These are phyloP conservation scores for Pollicipes pollicipes DNA, from an alignment of 1,140 invertebrate species.

Conservation along the genomic window DNA sequence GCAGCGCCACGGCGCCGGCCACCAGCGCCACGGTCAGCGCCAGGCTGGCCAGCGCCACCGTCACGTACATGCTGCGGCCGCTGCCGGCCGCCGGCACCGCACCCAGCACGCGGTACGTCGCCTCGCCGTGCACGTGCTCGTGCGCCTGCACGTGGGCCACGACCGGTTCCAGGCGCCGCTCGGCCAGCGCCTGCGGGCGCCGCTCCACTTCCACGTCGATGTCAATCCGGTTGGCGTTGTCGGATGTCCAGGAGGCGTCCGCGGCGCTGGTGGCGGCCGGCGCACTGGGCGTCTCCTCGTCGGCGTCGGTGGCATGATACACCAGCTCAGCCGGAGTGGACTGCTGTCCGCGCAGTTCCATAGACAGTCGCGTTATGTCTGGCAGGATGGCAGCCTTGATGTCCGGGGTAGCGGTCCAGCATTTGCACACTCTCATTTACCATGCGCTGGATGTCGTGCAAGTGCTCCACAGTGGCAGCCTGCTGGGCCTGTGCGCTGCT, in stretches of 20 bases:
- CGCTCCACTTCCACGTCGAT: neutral
- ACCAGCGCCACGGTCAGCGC: constrained; percentile 74
- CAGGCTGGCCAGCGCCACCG: constrained; percentile 63
- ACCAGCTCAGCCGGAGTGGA: constrained; percentile 31
- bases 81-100: constrained; percentile 24
- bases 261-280: neutral
- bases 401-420: constrained; percentile 44
- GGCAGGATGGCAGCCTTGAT: neutral
- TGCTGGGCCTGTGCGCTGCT: constrained; percentile 75
- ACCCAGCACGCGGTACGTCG: neutral
- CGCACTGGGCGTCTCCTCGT: neutral
- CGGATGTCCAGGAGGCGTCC: neutral
- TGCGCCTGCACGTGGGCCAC: neutral
- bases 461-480: constrained; percentile 61
- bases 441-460: constrained; percentile 73
- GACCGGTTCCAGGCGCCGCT: neutral
- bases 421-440: constrained; percentile 79
- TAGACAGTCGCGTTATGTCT: constrained; percentile 19
- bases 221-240: neutral
- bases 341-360: constrained; percentile 65
- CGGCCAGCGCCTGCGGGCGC: neutral
- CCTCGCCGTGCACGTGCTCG: neutral
- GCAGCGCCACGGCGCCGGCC: constrained; percentile 74
- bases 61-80: constrained; percentile 52
- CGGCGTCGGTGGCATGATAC: too few relatives aligned